Conservation (phyloP, 2,888 invertebrate species). For the Lysandra bellargus region DNA sequence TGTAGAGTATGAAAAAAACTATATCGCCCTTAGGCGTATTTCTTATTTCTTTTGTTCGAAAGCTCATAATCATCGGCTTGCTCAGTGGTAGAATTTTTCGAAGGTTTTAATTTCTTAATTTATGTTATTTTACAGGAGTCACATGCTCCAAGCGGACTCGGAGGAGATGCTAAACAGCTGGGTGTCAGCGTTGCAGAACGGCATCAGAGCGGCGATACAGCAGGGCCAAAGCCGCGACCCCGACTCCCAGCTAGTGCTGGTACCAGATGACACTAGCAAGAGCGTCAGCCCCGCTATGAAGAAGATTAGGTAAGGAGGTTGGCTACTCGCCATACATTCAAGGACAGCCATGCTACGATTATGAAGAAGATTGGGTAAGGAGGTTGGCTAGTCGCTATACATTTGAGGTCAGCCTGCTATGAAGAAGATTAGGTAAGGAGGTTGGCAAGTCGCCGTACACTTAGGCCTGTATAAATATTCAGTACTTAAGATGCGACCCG, state of each 20-base stretch:
- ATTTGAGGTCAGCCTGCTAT: too few species aligned
- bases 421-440: too few species aligned
- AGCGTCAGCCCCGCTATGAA: constrained; percentile 56
- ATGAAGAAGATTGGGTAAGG: constrained; percentile 51
- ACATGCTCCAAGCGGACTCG: constrained; percentile 98
- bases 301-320: constrained; percentile 59
- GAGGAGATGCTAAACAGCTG: constrained; percentile 94
- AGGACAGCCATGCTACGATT: too few species aligned
- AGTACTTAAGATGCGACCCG: too few species aligned
- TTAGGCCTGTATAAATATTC: too few species aligned
- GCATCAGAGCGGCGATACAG: constrained; percentile 91
- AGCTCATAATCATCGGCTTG: too few species aligned
- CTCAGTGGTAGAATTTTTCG: too few species aligned
- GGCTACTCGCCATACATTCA: not conserved
- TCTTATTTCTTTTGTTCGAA: too few species aligned
- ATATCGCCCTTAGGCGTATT: too few species aligned
- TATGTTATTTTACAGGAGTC: constrained; percentile 83
- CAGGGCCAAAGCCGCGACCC: constrained; percentile 78
- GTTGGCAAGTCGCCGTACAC: too few species aligned
- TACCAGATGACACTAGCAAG: constrained; percentile 57
- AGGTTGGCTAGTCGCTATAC: not conserved
- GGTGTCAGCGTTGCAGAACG: constrained; percentile 93
- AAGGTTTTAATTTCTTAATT: not conserved
- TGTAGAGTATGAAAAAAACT: too few species aligned
- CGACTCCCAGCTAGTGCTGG: constrained; percentile 64